A percentile compares a stretch with the other conserved stretches of the same genome.
Evolutionary conservation across 1,140 invertebrate genomes (phyloP).

Genomic region (Trachymyrmex septentrionalis): DNA sequence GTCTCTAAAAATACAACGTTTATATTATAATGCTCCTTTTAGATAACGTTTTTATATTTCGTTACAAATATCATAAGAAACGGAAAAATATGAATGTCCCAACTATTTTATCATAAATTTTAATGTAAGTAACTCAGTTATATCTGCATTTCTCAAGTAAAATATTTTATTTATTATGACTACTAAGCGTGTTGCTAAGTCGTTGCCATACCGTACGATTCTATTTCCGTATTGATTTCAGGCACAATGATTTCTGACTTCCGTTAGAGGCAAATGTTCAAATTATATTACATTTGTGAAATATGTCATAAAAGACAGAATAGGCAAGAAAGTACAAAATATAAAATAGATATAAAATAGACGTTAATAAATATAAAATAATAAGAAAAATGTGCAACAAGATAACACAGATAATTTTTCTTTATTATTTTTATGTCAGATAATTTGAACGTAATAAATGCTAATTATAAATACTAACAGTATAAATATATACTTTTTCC

Average conservation of each 20-base stretch:
- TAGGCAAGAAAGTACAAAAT: not conserved
- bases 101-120: not conserved
- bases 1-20: slow-evolving; percentile 4
- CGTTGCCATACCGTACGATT: not conserved
- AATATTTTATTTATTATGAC: not conserved
- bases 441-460: no score
- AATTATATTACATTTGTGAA: not conserved
- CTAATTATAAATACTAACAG: not conserved
- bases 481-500: not conserved
- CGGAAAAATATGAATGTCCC: not conserved
- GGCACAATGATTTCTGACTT: not conserved
- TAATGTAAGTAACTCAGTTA: not conserved
- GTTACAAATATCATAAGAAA: not conserved
- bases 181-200: not conserved
- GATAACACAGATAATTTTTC: not conserved
- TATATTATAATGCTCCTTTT: not conserved
- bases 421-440: not conserved
- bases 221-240: not conserved
- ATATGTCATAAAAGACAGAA: not conserved
- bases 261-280: not conserved
- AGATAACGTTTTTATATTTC: not conserved
- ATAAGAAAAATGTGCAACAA: not conserved
- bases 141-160: not conserved
- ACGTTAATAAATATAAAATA: not conserved
- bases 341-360: not conserved